Evolutionary conservation across 2,797 vertebrate species (phyloP).

Genomic region (Otus scops): DNA sequence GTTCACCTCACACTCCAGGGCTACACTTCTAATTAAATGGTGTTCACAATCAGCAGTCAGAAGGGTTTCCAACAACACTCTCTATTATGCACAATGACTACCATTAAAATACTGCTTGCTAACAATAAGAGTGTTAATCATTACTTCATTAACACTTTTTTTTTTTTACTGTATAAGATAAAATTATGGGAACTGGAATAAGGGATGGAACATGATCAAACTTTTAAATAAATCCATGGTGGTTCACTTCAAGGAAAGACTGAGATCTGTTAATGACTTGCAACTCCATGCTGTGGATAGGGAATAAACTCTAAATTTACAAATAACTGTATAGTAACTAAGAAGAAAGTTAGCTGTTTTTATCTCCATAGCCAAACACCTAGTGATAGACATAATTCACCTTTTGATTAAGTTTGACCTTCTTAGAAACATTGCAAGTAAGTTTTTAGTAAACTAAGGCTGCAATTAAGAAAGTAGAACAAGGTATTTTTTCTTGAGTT

Average conservation of each 20-base stretch:
- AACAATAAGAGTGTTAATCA: neutral
- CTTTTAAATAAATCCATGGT: neutral
- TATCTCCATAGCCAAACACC: neutral
- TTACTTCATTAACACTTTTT: neutral
- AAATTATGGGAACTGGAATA: neutral
- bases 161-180: neutral
- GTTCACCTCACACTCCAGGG: neutral
- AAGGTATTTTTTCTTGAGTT: constrained; percentile 12
- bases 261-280: neutral
- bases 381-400: neutral
- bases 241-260: neutral
- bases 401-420: neutral
- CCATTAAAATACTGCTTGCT: neutral
- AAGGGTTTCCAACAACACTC: neutral
- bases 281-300: neutral
- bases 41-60: neutral
- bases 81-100: neutral
- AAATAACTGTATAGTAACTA: neutral
- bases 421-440: neutral
- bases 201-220: neutral
- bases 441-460: neutral
- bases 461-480: neutral
- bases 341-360: neutral
- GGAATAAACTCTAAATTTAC: neutral
- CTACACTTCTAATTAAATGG: neutral